Evolutionary conservation across 30 jellyfish, hydroid and myxozoan genomes (phyloP), one percentile per base, ranked within the genome.

Genomic region (Turritopsis rubra): DNA sequence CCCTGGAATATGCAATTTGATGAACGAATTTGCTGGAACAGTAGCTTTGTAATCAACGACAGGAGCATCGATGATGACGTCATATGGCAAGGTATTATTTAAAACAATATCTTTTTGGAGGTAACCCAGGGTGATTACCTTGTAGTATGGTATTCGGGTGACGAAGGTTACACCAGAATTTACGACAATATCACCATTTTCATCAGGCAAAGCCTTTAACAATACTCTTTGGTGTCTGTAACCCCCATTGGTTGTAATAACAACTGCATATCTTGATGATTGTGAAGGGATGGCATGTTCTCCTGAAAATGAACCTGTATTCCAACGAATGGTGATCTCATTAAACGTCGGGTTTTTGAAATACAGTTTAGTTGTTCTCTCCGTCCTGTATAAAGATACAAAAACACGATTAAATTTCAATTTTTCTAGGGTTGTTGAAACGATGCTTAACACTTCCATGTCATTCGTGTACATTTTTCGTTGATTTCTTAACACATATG

Each of bases 51-150:
- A n/a, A 16, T 21, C 1, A 30, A 19, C 82, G 19, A 72, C 65
- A 21, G 8, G 65, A 23, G 54, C 82, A 19, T 16, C 7, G 31
- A 74, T 30, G 60, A 29, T 30, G 60, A 74, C 72, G 31, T 74
- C 82, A 26, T 27, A 74, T 21, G 82, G 31, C n/a, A 74, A 30
- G 13, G 65, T 74, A 72, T 74, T 74, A 74, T 74, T 74, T 19
- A 74, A 23, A 23, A 74, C 24, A 72, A 74, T 74, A 16, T 74
- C 31, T 74, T 74, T 74, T n/a, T 74, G 31, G 19, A 29, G 82
- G 65, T 23, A 1, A 21, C 31, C 72, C 19, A 74, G 17, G 52
- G 65, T 74, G 65, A 74, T 24, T 29, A 29, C 16, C 23, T 74
- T 74, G 60, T 74, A n/a, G 72, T 29, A 29, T 23, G 82, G 82